phyloP scores from a whole-genome alignment of 1,140 invertebrate genomes.

The Ips nitidus region DNA sequence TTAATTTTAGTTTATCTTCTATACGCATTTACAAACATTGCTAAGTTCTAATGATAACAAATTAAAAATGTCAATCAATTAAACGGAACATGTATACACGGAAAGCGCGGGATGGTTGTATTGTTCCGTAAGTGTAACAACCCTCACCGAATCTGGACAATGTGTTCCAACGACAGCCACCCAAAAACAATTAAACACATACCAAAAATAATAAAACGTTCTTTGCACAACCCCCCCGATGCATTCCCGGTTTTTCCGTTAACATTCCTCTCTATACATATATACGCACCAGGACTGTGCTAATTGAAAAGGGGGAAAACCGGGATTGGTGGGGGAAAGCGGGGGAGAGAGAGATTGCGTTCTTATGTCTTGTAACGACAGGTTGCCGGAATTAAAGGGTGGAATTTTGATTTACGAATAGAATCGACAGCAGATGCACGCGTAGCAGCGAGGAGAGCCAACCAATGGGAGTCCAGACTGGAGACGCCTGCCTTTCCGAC shows the following conservation, averaged over 20 bases:
- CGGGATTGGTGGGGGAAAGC: conserved; percentile 20
- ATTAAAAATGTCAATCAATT: no score
- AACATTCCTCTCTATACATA: conserved; percentile 19
- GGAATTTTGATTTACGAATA: conserved; percentile 52
- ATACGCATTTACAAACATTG: no score
- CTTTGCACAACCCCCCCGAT: conserved; percentile 22
- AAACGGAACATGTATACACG: no score
- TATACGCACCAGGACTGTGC: conserved; percentile 31
- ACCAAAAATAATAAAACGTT: conserved; percentile 30
- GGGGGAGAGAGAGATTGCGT: conserved; percentile 37
- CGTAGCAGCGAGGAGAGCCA: conserved; percentile 41
- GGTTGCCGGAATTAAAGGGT: conserved; percentile 44
- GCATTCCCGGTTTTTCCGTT: conserved; percentile 32
- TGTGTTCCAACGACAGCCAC: no score
- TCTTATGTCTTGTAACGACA: conserved; percentile 40
- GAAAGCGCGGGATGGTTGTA: no score
- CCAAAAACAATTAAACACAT: conserved; percentile 31
- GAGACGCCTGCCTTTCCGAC: conserved; percentile 27
- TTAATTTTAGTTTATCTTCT: no score
- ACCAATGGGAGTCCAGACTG: conserved; percentile 45
- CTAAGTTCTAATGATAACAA: no score
- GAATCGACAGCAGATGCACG: conserved; percentile 50
- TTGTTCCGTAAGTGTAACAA: no score
- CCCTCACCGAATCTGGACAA: no score
- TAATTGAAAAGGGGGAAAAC: conserved; percentile 33